Conservation (phyloP, 1,140 invertebrate species). For the Scaptomyza graminum region DNA sequence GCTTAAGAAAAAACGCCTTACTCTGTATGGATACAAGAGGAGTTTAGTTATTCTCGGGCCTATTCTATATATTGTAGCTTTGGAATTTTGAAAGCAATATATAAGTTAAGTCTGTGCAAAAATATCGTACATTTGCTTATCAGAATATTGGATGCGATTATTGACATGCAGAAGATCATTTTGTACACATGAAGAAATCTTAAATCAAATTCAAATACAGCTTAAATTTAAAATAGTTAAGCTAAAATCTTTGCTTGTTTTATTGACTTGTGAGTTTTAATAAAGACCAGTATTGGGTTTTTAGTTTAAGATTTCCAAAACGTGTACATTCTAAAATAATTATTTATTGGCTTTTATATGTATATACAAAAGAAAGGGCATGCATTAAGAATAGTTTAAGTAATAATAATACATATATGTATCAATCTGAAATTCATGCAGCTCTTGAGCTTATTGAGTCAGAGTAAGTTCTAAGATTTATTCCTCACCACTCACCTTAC, state of each 20-base stretch:
- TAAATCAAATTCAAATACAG: not conserved
- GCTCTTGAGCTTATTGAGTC: slow-evolving; percentile 1
- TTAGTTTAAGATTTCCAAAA: slow-evolving; percentile 2
- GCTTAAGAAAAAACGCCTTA: slow-evolving; percentile 10
- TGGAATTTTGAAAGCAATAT: not conserved
- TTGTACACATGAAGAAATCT: not conserved
- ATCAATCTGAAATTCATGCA: slow-evolving; percentile 9
- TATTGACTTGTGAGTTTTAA: no score
- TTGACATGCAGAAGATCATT: slow-evolving; percentile 34
- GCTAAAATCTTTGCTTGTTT: not conserved
- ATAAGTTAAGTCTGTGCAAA: slow-evolving; percentile 1
- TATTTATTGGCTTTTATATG: not conserved
- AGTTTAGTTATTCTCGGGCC: not conserved
- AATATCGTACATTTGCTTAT: not conserved
- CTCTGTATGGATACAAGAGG: not conserved
- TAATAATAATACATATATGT: not conserved
- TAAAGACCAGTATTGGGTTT: no score
- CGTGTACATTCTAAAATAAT: slow-evolving; percentile 2
- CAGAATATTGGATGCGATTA: not conserved
- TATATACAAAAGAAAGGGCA: slow-evolving; percentile 18
- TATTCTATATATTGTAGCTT: not conserved
- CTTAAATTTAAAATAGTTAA: not conserved
- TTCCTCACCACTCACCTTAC: slow-evolving; percentile 89
- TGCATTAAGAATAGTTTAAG: slow-evolving; percentile 12
- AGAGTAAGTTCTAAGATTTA: not conserved